Evolutionary conservation across 2,888 invertebrate species (phyloP).

Genomic region (Melinaea menophilus): DNA sequence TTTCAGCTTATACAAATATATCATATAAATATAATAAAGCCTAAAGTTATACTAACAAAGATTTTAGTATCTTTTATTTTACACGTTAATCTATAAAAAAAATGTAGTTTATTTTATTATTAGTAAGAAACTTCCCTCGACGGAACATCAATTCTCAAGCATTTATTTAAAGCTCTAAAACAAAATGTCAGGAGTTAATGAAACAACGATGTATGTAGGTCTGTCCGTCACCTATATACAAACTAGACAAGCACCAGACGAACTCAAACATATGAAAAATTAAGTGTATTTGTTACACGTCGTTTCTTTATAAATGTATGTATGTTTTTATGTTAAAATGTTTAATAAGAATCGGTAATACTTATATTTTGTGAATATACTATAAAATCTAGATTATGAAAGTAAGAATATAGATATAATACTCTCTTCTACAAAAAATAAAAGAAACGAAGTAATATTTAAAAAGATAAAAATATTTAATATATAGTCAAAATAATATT

Average conservation of each 20-base stretch:
- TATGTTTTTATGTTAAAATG: neutral
- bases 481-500: conserved; percentile 5
- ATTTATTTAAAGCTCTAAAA: conserved; percentile 33
- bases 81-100: neutral
- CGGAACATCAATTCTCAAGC: conserved; percentile 30
- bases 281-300: too few relatives aligned
- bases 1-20: too few relatives aligned
- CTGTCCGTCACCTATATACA: conserved; percentile 24
- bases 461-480: too few relatives aligned
- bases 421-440: too few relatives aligned
- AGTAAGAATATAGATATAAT: too few relatives aligned
- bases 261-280: neutral
- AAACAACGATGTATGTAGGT: conserved; percentile 31
- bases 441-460: too few relatives aligned
- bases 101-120: neutral
- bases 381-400: too few relatives aligned
- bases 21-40: too few relatives aligned
- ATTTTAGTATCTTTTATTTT: neutral
- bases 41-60: too few relatives aligned
- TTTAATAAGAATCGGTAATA: too few relatives aligned
- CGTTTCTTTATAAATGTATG: neutral
- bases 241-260: conserved; percentile 15
- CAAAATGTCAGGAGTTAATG: conserved; percentile 36
- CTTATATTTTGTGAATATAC: too few relatives aligned
- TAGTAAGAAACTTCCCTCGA: conserved; percentile 14